Evolutionary conservation across 2,797 vertebrate genomes (phyloP).

Genomic region (Macroramphosus scolopax): DNA sequence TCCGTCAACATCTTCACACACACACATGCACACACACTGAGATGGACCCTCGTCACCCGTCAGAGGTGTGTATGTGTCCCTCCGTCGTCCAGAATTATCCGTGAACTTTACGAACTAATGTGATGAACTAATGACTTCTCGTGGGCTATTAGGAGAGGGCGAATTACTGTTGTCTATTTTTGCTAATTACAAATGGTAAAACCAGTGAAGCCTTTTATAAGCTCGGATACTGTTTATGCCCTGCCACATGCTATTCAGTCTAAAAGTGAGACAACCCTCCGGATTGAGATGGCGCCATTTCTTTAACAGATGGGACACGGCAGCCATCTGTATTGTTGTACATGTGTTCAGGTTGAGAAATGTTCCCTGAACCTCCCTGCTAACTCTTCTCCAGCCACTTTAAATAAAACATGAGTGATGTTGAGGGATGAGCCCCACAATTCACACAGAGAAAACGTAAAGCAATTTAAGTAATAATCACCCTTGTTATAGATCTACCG

Average conservation of each 20-base stretch:
- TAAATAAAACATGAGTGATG: constrained; percentile 18
- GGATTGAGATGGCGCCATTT: constrained; percentile 74
- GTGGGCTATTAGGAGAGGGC: constrained; percentile 69
- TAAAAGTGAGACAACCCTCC: constrained; percentile 73
- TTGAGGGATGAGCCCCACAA: constrained; percentile 29
- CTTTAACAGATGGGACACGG: constrained; percentile 73
- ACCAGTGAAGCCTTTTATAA: constrained; percentile 77
- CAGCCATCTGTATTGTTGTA: constrained; percentile 56
- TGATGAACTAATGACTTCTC: constrained; percentile 72
- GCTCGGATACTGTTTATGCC: constrained; percentile 70
- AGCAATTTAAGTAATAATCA: constrained; percentile 53
- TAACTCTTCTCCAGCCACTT: constrained; percentile 36
- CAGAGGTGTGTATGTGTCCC: constrained; percentile 41
- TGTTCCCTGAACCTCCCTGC: constrained; percentile 48
- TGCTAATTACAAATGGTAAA: constrained; percentile 80
- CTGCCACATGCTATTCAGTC: constrained; percentile 75
- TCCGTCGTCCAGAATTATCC: constrained; percentile 61
- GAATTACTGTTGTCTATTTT: constrained; percentile 75
- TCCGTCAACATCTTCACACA: constrained; percentile 5
- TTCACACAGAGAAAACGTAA: constrained; percentile 48
- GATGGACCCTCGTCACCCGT: constrained; percentile 42
- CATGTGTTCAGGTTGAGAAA: constrained; percentile 55
- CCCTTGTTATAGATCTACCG: constrained; percentile 65
- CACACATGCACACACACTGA: background rate
- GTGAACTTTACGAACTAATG: constrained; percentile 75